These are phyloP conservation scores for Poeciliopsis turneri DNA, from an alignment of 2,797 vertebrate genomes.

Conservation along the genomic window DNA sequence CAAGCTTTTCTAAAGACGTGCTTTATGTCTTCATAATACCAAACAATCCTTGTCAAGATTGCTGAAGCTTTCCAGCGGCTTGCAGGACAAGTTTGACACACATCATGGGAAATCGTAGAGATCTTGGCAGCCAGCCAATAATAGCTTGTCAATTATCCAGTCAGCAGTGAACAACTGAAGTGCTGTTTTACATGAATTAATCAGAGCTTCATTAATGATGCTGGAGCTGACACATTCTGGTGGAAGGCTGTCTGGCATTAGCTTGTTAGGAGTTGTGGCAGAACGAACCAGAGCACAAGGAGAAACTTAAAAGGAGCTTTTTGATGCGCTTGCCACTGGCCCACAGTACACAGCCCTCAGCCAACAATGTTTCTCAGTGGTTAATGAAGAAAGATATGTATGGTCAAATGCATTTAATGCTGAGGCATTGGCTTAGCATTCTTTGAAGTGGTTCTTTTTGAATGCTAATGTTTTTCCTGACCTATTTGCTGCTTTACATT, in stretches of 20 bases:
- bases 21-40: conserved; percentile 19
- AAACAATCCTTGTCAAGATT: conserved; percentile 63
- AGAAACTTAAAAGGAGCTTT: conserved; percentile 65
- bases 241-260: conserved; percentile 34
- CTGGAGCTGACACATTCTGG: conserved; percentile 43
- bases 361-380: conserved; percentile 59
- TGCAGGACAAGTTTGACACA: conserved; percentile 50
- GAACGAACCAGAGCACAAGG: conserved; percentile 39
- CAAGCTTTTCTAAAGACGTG: conserved; percentile 34
- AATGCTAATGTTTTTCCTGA: conserved; percentile 79
- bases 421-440: conserved; percentile 60
- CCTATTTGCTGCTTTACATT: conserved; percentile 77
- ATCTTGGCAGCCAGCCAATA: conserved; percentile 56
- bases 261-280: conserved; percentile 54
- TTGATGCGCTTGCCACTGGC: conserved; percentile 65
- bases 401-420: conserved; percentile 75
- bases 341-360: conserved; percentile 55
- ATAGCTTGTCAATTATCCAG: conserved; percentile 68
- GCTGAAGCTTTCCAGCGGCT: conserved; percentile 32
- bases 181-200: conserved; percentile 55
- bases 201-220: conserved; percentile 57
- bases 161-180: conserved; percentile 51
- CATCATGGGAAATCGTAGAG: conserved; percentile 48
- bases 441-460: conserved; percentile 76
- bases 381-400: conserved; percentile 73